phyloP scores from a whole-genome alignment of 2,888 invertebrate genomes.

The Lacanobia oleracea region DNA sequence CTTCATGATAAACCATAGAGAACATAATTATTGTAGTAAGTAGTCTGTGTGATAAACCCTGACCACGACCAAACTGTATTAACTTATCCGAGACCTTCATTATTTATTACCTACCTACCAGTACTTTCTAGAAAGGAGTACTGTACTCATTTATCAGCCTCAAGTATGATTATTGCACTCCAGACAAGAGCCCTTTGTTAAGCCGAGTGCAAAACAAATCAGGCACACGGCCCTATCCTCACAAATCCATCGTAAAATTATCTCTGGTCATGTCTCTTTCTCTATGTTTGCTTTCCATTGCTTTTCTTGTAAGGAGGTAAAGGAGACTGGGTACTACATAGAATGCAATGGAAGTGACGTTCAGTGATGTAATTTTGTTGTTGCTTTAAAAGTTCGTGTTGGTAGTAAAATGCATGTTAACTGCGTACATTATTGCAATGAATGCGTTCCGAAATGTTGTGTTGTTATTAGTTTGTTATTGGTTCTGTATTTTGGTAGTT shows the following conservation, averaged over 20 bases:
- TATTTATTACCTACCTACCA: neutral
- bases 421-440: conserved; percentile 3
- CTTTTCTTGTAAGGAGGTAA: conserved; percentile 11
- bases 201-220: conserved; percentile 72
- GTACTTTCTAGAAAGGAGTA: conserved; percentile 28
- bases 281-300: conserved; percentile 33
- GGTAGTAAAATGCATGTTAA: conserved; percentile 13
- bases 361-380: neutral
- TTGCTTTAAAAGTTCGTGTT: neutral
- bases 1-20: no score
- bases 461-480: neutral
- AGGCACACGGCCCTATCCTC: conserved; percentile 69
- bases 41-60: neutral
- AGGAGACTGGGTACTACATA: neutral
- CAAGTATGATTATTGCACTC: conserved; percentile 22
- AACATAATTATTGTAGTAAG: no score
- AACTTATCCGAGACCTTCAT: neutral
- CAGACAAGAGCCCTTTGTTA: conserved; percentile 51
- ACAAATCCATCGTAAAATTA: conserved; percentile 8
- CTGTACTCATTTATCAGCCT: conserved; percentile 21
- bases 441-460: conserved; percentile 45
- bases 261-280: neutral
- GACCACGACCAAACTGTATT: neutral
- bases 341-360: conserved; percentile 8
- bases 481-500: neutral